Evolutionary conservation across 2,888 invertebrate genomes (phyloP), one percentile per base, ranked within the genome.

Genomic region (Chironomus tentans): DNA sequence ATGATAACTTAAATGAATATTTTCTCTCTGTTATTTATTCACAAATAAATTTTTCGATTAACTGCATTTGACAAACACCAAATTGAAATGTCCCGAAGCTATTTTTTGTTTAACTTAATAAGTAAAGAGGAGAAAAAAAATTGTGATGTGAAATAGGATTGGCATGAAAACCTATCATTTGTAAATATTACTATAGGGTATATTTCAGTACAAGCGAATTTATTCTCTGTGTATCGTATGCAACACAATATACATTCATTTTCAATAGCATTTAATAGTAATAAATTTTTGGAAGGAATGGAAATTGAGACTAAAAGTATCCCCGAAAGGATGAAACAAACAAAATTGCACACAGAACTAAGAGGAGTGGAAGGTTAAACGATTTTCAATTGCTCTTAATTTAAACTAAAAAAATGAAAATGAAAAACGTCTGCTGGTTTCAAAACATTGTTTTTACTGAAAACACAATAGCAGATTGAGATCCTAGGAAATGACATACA

Each of bases 341-440:
- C 10, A 38, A 4, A 38, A 10, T 38, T 38, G 38, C 70, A 38
- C 7, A 68, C n/a, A 46, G 70, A 2, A 70, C 28, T 3, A 71
- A 56, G 12, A n/a, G 38, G 70, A 56, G 73, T 38, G 46, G 65
- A 13, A 65, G 62, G 62, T 61, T 73, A 73, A 73, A 73, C 65
- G 73, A 22, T 62, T 38, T 73, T 65, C 73, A 73, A 73, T 73
- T 73, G 73, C 73, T 73, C 62, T 73, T 65, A 73, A 73, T 73
- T 73, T 73, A 24, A 73, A 61, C 18, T 73, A 73, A 73, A 71
- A 70, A n/a, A 50, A 18, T 28, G 24, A n/a, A n/a, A n/a, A 69
- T 24, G 13, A 69, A 50, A 56, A 18, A 71, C 62, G 38, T 69
- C 46, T 69, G 69, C 56, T 56, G 56, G 56, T 56, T 18, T 18